Evolutionary conservation across 2,888 invertebrate genomes (phyloP).

Genomic region (Cryptosula pallasiana): DNA sequence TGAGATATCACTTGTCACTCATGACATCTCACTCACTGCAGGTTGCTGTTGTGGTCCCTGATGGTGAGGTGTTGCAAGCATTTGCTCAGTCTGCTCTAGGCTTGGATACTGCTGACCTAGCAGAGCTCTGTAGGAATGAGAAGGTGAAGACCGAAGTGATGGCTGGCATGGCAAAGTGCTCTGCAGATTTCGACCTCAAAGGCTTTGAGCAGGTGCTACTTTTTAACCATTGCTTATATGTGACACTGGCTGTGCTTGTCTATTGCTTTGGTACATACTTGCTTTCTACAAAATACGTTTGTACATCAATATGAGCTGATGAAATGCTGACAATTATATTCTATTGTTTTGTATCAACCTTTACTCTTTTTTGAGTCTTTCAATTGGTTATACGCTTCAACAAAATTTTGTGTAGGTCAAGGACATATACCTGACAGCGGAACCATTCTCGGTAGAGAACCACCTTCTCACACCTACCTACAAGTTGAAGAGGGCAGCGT

Average conservation of each 20-base stretch:
- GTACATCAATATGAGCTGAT: no score
- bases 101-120: slow-evolving; percentile 77
- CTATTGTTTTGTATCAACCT: no score
- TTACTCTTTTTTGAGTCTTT: no score
- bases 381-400: no score
- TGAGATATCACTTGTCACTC: no score
- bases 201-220: slow-evolving; percentile 98
- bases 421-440: slow-evolving; percentile 46
- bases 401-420: slow-evolving; percentile 20
- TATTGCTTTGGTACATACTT: no score
- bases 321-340: no score
- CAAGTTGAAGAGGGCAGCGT: slow-evolving; percentile 80
- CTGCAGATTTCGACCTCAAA: slow-evolving; percentile 82
- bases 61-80: slow-evolving; percentile 72
- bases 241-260: no score
- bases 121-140: slow-evolving; percentile 73
- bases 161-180: slow-evolving; percentile 80
- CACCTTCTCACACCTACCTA: slow-evolving; percentile 91
- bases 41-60: slow-evolving; percentile 90
- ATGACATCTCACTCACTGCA: no score
- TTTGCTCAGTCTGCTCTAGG: slow-evolving; percentile 65
- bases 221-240: no score
- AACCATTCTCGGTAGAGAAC: slow-evolving; percentile 93
- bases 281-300: no score
- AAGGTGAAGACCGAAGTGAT: slow-evolving; percentile 82